Percentiles rank a stretch among this genome's conserved stretches.
Evolutionary conservation across 2,113 vertebrate genomes (phyloP).

Genomic region (Indicator indicator): DNA sequence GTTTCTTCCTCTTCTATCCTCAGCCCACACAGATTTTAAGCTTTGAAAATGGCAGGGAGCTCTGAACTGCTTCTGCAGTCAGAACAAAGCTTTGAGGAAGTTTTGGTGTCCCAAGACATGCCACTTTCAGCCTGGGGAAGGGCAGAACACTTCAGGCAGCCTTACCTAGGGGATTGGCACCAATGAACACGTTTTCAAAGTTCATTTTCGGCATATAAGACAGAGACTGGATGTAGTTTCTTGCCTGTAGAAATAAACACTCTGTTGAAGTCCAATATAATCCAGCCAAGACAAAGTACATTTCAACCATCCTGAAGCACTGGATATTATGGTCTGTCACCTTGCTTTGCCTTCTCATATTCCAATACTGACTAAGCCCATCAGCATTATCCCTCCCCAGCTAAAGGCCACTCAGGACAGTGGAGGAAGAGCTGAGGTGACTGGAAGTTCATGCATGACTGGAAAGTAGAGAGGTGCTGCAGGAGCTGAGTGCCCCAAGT

Average conservation of each 20-base stretch:
- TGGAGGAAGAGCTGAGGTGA: background rate
- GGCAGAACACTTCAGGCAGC: background rate
- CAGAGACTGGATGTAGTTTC: conserved; percentile 97
- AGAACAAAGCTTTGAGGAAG: background rate
- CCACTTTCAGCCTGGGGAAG: background rate
- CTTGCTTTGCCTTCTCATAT: background rate
- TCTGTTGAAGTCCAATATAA: conserved; percentile 10
- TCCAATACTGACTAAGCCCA: background rate
- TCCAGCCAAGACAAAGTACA: background rate
- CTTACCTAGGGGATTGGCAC: conserved; percentile 96
- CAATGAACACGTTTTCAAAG: conserved; percentile 97
- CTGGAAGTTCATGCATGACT: background rate
- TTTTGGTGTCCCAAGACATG: background rate
- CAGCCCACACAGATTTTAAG: background rate
- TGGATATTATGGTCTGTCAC: background rate
- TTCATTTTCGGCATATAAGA: conserved; percentile 96
- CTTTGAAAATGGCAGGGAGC: fast-evolving
- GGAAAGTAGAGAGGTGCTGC: background rate
- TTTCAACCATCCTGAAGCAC: background rate
- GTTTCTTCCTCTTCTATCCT: background rate
- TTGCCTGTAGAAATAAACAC: conserved; percentile 83
- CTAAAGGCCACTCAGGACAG: background rate
- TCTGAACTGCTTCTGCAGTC: background rate
- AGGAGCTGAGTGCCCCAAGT: background rate
- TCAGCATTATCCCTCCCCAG: background rate